Base-by-base conservation (phyloP, 2,888 invertebrate genomes). In the Scaptomyza reducta region DNA sequence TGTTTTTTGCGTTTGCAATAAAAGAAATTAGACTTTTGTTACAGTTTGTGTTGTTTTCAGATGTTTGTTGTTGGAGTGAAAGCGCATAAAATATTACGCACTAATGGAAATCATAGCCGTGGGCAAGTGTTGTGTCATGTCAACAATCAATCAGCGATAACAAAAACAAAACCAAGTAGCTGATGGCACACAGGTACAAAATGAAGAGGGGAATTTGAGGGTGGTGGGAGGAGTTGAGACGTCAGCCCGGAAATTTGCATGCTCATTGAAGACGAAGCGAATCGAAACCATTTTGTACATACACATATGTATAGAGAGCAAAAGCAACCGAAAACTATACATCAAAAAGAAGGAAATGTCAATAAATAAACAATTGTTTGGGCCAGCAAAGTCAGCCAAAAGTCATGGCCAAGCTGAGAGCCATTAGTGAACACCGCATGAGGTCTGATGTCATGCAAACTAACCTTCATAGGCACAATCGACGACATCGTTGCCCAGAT, bases 401-500 rank as follows among this genome's bases (percentile, higher is more conserved):
- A 63, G 67, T 63, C 78, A 61, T 14, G 74, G 53, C 50, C 69
- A 18, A 59, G 9, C 46, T 14, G 27, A 56, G 50, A 60, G 16
- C 45, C 59, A 53, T 61, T 55, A 51, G 35, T 44, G 63, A 60
- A 61, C 16, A 54, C 55, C 47, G 33, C 33, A 9, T 10, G 14
- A 22, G 7, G 45, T 10, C 6, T 65, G 72, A 71, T 66, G 38
- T 67, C 71, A 71, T 16, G 29, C 0, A 54, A 9, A 47, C 67
- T 69, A 44, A 84, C 95, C 95, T 91, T 95, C 94, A 90, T 95
- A 95, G 80, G 95, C 95, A 92, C 95, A 95, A 89, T 94, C 94
- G 76, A 95, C 94, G 53, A 95, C 95, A 92, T 95, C 95, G 73
- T 93, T 94, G 73, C 95, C 95, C 78, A 95, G 92, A 92, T 95